Base-by-base conservation (phyloP, 2,888 invertebrate genomes). In the Crioceris asparagi region DNA sequence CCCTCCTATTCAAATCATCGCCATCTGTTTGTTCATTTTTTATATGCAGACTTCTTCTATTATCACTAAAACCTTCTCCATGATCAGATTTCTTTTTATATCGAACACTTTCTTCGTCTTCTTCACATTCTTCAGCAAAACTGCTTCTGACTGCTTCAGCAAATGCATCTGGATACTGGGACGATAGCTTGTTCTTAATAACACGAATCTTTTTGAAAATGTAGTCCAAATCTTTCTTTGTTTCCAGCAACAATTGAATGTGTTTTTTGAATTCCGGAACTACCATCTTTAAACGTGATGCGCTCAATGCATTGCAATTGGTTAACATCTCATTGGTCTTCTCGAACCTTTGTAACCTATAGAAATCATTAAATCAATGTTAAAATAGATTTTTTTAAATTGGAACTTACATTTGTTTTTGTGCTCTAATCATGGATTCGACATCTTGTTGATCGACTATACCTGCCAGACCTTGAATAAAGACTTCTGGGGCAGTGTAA, bases 321-420 rank as follows among this genome's bases (percentile, higher is more conserved):
- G 90, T 82, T 18, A 98, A 67, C 97, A 97, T 98, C 69, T 98
- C 97, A 57, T 97, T 98, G 0, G 97, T 97, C 64, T 97, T 97
- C 59, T 97, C 97, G 67, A 96, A 98, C 37, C 96, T 74, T 55
- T 90, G 87, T 17, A 97, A 63, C 88, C 92, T 92, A 57, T 2
- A 70, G 30, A 3, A 35, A 35, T 7, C 37, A 14, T 11, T 11
- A 11, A 15, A 14, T 10, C 32, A 10, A 8, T 15, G 16, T 25
- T 25, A 19, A 1, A 18, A 19, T 7, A 6, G 21, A 7, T 21
- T 6, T 21, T 21, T 21, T 21, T 10, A 6, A 21, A 7, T 7
- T 21, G 10, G 21, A 14, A 11, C 3, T 27, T 72, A 87, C 92
- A 92, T 92, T 66, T 87, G 87, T 61, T 91, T 91, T 61, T 92